These are phyloP conservation scores for Gastrophryne carolinensis DNA, from an alignment of 2,797 vertebrate genomes.

Conservation along the genomic window DNA sequence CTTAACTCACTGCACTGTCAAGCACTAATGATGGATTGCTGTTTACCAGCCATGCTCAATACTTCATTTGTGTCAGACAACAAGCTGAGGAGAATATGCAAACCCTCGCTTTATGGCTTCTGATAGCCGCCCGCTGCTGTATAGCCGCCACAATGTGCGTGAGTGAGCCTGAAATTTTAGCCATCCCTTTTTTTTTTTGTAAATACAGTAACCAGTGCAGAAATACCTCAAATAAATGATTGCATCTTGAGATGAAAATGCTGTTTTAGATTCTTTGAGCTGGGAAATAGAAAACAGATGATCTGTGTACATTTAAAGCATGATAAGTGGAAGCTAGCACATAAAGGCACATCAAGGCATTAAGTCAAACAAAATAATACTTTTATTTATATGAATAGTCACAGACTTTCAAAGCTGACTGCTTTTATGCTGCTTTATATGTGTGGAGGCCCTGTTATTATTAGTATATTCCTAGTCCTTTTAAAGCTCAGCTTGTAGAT, in stretches of 20 bases:
- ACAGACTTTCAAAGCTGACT: background rate
- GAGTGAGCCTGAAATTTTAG: slow-evolving; percentile 38
- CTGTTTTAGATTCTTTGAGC: background rate
- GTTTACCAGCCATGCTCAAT: slow-evolving; percentile 31
- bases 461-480: too few species aligned
- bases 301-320: background rate
- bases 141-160: slow-evolving; percentile 40
- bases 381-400: background rate
- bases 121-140: slow-evolving; percentile 27
- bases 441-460: background rate
- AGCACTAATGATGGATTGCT: slow-evolving; percentile 42
- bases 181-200: slow-evolving; percentile 21
- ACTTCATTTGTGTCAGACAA: slow-evolving; percentile 37
- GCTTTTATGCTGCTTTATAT: background rate
- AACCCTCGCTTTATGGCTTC: slow-evolving; percentile 38
- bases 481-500: too few species aligned
- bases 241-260: background rate
- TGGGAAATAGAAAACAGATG: slow-evolving; percentile 6
- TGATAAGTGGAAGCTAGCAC: background rate
- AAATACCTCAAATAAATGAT: background rate
- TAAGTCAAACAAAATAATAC: background rate
- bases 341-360: background rate
- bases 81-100: slow-evolving; percentile 38
- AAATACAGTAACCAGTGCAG: background rate
- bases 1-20: slow-evolving; percentile 18